Percentiles rank a stretch among this genome's conserved stretches.
Conservation (phyloP, 2,888 invertebrate species). For the Cerastis rubricosa region DNA sequence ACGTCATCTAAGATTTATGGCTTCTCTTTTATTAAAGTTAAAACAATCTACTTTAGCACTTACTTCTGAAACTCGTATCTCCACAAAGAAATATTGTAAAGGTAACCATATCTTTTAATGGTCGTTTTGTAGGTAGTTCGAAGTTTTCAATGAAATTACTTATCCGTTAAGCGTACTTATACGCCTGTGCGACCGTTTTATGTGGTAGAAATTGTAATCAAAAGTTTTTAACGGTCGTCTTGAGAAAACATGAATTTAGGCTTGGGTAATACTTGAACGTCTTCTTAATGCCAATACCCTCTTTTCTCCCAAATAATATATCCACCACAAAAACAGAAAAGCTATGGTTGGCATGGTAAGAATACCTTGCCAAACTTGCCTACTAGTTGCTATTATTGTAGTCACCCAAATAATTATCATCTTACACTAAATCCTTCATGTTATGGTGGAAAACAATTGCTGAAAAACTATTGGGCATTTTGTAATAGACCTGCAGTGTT, state of each 20-base stretch:
- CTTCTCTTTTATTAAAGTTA: conserved; percentile 41
- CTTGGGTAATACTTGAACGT: neutral
- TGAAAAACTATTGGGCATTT: too few relatives aligned
- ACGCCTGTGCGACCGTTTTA: conserved; percentile 2
- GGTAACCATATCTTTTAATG: conserved; percentile 41
- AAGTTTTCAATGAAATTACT: conserved; percentile 53
- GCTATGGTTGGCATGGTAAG: too few relatives aligned
- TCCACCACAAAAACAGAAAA: neutral
- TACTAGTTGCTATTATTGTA: too few relatives aligned
- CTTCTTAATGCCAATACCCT: neutral
- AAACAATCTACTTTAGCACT: conserved; percentile 32
- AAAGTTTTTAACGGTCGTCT: conserved; percentile 39
- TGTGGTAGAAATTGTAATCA: conserved; percentile 27
- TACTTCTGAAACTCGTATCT: conserved; percentile 39
- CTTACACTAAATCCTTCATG: too few relatives aligned
- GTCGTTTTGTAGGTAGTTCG: conserved; percentile 37
- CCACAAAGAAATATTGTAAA: conserved; percentile 46
- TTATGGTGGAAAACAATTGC: too few relatives aligned
- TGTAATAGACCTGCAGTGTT: neutral
- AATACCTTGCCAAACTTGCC: too few relatives aligned
- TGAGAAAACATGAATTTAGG: neutral
- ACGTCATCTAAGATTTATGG: conserved; percentile 26
- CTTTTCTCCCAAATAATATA: neutral
- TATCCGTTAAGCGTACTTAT: conserved; percentile 22
- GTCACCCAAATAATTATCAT: too few relatives aligned